Evolutionary conservation across 2,797 vertebrate species (phyloP).

Genomic region (Crax fasciolata): DNA sequence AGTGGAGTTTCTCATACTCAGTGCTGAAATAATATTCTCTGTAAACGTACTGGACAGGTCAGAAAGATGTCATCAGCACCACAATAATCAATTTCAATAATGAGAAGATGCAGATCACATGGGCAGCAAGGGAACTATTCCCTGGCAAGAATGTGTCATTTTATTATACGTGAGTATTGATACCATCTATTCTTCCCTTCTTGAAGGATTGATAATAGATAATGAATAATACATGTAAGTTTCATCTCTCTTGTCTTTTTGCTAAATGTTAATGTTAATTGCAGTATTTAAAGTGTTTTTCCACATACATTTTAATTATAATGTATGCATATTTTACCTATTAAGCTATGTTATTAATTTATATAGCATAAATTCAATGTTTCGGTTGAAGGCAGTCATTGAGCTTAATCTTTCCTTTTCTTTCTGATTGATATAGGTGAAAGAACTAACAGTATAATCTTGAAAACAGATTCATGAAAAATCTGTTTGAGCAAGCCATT

Average conservation of each 20-base stretch:
- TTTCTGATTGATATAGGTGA: neutral
- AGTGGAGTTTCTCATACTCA: neutral
- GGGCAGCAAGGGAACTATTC: slow-evolving; percentile 3
- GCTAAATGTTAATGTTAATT: neutral
- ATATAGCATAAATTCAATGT: neutral
- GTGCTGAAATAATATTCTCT: neutral
- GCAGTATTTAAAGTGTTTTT: neutral
- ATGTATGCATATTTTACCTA: neutral
- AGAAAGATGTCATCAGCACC: neutral
- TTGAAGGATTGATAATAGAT: neutral
- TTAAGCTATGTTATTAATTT: neutral
- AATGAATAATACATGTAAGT: neutral
- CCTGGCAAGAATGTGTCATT: slow-evolving; percentile 47
- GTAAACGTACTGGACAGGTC: neutral
- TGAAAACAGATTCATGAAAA: neutral
- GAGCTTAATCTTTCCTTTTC: neutral
- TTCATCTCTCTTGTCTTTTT: neutral
- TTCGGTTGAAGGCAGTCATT: neutral
- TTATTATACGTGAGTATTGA: slow-evolving; percentile 71
- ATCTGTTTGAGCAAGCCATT: neutral
- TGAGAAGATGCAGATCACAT: slow-evolving; percentile 64
- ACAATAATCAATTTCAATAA: slow-evolving; percentile 74
- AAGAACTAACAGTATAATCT: neutral
- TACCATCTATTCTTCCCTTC: neutral
- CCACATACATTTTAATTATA: neutral